Evolutionary conservation across 1,140 invertebrate genomes (phyloP), one percentile per base, ranked within the genome.

Genomic region (Leguminivora glycinivorella): DNA sequence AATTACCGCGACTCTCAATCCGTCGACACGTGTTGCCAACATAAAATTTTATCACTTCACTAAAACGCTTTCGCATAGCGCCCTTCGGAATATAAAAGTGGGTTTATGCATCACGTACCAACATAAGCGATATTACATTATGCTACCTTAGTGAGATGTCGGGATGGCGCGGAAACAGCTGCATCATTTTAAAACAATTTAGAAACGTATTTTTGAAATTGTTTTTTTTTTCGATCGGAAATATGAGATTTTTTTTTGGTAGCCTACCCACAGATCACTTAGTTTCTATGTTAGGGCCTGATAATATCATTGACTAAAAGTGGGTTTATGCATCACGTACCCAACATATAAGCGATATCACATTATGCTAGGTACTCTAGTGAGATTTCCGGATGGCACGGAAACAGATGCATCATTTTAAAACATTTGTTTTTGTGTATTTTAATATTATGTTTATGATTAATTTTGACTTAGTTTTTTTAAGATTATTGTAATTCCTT

Each of bases 271-370:
- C n/a, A n/a, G n/a, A n/a, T n/a, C n/a, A n/a, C n/a, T n/a, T n/a
- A n/a, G n/a, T n/a, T n/a, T n/a, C n/a, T n/a, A n/a, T n/a, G n/a
- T n/a, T n/a, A n/a, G n/a, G n/a, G n/a, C n/a, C n/a, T n/a, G 26
- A n/a, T 63, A 70, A 72, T 77, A 75, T 81, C n/a, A n/a, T n/a
- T n/a, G n/a, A n/a, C n/a, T n/a, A 83, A 83, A 77, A 78, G 73
- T 73, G 56, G 40, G 71, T 78, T 78, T 75, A 76, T 75, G 69
- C 69, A 75, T 70, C 78, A 80, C 80, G 80, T 80, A 76, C 74
- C 47, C 66, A 70, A 74, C 2, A 29, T 29, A 75, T 82, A 78
- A 80, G 74, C 72, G 72, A 72, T 77, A 75, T 75, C 78, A 78
- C 69, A 74, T 81, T 80, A 73, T 76, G 66, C 74, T 72, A n/a